Evolutionary conservation across 2,113 vertebrate genomes (phyloP), one percentile per base, ranked within the genome.

Genomic region (Poeciliopsis prolifica): DNA sequence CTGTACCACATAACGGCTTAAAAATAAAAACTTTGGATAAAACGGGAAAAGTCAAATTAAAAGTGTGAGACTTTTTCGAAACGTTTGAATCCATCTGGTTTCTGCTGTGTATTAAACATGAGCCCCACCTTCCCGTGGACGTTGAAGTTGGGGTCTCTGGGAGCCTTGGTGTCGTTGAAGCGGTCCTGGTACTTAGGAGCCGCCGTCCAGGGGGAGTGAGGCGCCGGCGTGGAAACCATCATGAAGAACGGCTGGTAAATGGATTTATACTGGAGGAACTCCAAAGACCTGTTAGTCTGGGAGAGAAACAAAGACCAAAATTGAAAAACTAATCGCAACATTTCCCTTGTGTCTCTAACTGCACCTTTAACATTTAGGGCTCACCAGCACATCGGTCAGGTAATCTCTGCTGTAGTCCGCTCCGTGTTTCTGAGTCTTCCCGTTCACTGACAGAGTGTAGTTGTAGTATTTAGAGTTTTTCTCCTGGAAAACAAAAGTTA

Each of bases 401-500:
- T 99, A 99, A 91, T 99, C 98, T 51, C 94, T 92, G 3, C 95
- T 96, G 91, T 99, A 99, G 88, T 98, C 96, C 0, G 94, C 94
- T 0, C 98, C 98, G 1, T 99, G 97, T 70, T 61, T 94, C 83
- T 95, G 92, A 17, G 96, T 91, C 85, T 95, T 96, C 15, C 98
- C 98, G 0, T 99, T 98, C 78, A 97, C 95, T 3, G 98, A 99
- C 61, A 99, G 95, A 0, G 97, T 99, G 48, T 99, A 99, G 91
- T 99, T 99, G 87, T 99, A 99, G 73, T 99, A 99, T 66, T 98
- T 97, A 0, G 97, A 98, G 92, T 99, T 99, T 84, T 96, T 97
- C 83, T 97, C 97, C 98, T 99, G 85, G 10, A 87, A 81, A 75
- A 80, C 42, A 81, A 33, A 79, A 0, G 1, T 8, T 10, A 33